phyloP scores from a whole-genome alignment of 2,888 invertebrate species.

The Acleris literana region DNA sequence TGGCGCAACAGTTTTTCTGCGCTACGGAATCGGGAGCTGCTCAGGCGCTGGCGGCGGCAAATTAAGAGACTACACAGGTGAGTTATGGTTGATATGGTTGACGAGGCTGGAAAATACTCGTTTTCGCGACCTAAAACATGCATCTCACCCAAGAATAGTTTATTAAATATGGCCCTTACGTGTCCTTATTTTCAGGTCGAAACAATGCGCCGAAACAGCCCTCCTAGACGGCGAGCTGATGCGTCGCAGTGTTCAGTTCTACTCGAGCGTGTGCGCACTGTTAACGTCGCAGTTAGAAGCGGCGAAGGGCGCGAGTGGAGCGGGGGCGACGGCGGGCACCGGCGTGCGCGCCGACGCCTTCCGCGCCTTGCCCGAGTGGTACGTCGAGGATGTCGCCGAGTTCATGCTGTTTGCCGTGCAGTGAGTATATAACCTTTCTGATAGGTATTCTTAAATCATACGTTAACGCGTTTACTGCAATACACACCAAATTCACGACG shows the following conservation, averaged over 20 bases:
- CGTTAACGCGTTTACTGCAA: too few relatives aligned
- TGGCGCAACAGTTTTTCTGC: conserved; percentile 92
- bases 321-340: conserved; percentile 46
- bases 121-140: too few relatives aligned
- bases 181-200: conserved; percentile 84
- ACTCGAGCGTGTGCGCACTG: conserved; percentile 92
- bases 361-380: conserved; percentile 97
- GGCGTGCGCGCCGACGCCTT: conserved; percentile 85
- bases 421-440: conserved; percentile 83
- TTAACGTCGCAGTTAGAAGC: conserved; percentile 86
- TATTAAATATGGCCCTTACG: too few relatives aligned
- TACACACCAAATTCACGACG: too few relatives aligned
- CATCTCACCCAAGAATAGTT: too few relatives aligned
- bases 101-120: too few relatives aligned
- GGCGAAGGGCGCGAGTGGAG: conserved; percentile 68
- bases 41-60: conserved; percentile 94
- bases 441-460: too few relatives aligned
- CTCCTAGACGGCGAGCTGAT: conserved; percentile 93
- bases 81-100: neutral
- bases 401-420: conserved; percentile 96
- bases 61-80: conserved; percentile 89
- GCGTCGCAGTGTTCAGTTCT: conserved; percentile 92
- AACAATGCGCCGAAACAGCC: conserved; percentile 95
- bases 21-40: conserved; percentile 90
- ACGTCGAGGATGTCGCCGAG: conserved; percentile 98